Conservation (phyloP, 2,113 vertebrate species). For the Carollia perspicillata region DNA sequence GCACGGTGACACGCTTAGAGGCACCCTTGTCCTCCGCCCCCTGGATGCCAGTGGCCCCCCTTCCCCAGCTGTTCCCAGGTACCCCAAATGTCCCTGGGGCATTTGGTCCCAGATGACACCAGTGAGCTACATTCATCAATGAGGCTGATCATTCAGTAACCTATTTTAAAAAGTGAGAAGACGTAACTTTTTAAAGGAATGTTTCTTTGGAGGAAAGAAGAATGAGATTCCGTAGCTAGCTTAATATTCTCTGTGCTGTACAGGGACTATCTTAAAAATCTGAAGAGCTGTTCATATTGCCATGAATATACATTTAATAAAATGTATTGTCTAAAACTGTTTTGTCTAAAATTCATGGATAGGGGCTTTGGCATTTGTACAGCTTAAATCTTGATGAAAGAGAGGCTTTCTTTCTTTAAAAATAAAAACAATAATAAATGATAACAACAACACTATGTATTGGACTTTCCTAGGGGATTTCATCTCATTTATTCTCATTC, state of each 20-base stretch:
- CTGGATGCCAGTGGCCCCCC: background rate
- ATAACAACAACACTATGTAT: background rate
- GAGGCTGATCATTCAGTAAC: background rate
- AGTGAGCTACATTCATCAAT: background rate
- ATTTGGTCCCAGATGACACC: background rate
- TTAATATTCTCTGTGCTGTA: background rate
- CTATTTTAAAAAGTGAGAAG: background rate
- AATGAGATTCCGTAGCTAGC: background rate
- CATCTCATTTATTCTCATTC: background rate
- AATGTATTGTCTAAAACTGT: background rate
- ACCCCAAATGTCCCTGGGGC: background rate
- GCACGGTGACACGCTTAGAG: background rate
- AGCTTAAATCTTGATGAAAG: background rate
- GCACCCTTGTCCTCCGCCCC: background rate
- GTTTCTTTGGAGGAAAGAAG: slow-evolving; percentile 25
- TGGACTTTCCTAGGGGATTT: background rate
- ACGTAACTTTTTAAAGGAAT: background rate
- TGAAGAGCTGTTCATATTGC: background rate
- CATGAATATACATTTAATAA: background rate
- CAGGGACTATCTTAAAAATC: background rate
- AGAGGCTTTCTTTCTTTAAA: background rate
- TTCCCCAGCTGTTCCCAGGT: background rate
- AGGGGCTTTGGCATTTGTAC: background rate
- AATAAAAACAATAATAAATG: background rate
- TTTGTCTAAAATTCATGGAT: background rate